Base-by-base conservation (phyloP, 2,888 invertebrate genomes). In the Leptogaster cylindrica region DNA sequence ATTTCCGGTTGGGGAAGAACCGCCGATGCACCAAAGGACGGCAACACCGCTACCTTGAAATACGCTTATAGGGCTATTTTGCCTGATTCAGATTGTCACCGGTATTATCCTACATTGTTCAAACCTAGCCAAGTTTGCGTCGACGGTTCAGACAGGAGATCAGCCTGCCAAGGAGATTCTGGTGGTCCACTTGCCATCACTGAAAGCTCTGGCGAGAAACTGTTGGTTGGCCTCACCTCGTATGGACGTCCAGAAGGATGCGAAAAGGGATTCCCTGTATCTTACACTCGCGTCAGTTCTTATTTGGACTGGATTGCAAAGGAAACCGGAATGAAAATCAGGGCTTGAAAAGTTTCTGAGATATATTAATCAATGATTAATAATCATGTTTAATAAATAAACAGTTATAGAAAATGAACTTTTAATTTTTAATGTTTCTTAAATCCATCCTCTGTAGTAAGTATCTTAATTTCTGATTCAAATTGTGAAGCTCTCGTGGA, bases 111-210 rank as follows among this genome's bases (percentile, higher is more conserved):
- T 0, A 75, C 76, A 2, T 2, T 63, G 63, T 61, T 77, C 36
- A 71, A 67, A 1, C 0, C 25, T 2, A 52, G 71, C 5, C 74
- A 72, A 51, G 61, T 78, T 33, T 79, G 78, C 61, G 1, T 66
- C 31, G 55, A 58, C 14, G 71, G 72, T 2, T 75, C 23, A 10
- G 27, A 67, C 63, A 61, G 73, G 10, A n/a, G 48, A 2, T 78
- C 77, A 52, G 75, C 76, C 52, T 78, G 78, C 72, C 71, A 73
- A 33, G 78, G 79, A 44, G 78, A 79, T 70, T 79, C 79, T 14
- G 78, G 78, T 25, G 78, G 79, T 50, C 78, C 79, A 68, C 71
- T 78, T 71, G 72, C 75, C 2, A 48, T 71, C 14, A 67, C 33
- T 1, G 39, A 44, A 2, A 18, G 0, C 23, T 52, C 63, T 3